A percentile compares a stretch with the other conserved stretches of the same genome.
Evolutionary conservation across 2,113 vertebrate genomes (phyloP).

Genomic region (Myiozetetes cayanensis): DNA sequence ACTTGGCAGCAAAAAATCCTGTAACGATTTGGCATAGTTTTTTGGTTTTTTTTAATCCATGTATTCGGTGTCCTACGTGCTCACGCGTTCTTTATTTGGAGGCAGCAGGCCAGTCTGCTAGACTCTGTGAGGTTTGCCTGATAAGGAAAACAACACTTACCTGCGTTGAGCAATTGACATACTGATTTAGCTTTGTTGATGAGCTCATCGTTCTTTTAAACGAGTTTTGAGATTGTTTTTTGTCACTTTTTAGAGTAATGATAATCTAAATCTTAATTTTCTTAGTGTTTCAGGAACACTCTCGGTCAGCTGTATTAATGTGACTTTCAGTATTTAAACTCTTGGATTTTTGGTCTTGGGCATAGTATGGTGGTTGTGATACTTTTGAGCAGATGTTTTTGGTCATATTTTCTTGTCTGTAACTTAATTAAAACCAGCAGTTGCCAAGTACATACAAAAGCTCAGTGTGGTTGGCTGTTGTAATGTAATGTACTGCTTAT

Average conservation of each 20-base stretch:
- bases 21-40: not conserved
- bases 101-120: not conserved
- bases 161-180: not conserved
- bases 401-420: not conserved
- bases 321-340: not conserved
- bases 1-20: not conserved
- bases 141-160: not conserved
- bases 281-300: not conserved
- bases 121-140: not conserved
- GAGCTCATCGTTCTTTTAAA: not conserved
- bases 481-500: not conserved
- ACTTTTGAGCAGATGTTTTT: not conserved
- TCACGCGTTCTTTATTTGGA: not conserved
- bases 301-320: not conserved
- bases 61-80: not conserved
- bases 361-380: not conserved
- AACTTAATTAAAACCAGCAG: not conserved
- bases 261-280: not conserved
- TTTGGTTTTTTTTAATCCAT: not conserved
- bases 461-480: not conserved
- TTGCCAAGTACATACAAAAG: not conserved
- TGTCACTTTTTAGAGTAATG: not conserved
- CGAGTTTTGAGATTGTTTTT: not conserved
- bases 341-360: fast-evolving
- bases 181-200: not conserved